A percentile compares a stretch with the other conserved stretches of the same genome.
These are phyloP conservation scores for Triplophysa siluroides DNA, from an alignment of 2,113 vertebrate genomes.

Conservation along the genomic window DNA sequence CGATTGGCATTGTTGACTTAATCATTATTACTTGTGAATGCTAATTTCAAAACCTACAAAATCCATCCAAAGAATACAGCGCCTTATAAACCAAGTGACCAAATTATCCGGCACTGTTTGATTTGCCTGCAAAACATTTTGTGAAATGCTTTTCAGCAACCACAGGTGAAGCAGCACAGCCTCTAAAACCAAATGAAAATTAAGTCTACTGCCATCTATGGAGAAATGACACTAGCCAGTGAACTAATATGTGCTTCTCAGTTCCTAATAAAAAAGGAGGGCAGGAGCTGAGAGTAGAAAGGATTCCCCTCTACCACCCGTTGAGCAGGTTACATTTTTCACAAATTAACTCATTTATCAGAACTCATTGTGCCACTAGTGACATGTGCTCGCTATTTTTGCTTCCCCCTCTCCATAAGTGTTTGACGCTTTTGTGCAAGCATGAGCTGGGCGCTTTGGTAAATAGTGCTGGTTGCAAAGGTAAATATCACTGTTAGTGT, in stretches of 20 bases:
- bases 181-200: not conserved
- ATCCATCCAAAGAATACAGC: no score
- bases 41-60: no score
- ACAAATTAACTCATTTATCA: constrained; percentile 20
- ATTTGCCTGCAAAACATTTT: not conserved
- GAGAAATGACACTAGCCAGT: not conserved
- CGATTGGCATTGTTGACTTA: no score
- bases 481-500: not conserved
- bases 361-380: not conserved
- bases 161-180: not conserved
- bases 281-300: not conserved
- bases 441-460: not conserved
- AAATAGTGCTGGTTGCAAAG: not conserved
- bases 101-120: not conserved
- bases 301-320: not conserved
- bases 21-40: no score
- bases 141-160: not conserved
- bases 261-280: not conserved
- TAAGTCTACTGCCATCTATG: not conserved
- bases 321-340: not conserved
- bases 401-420: not conserved
- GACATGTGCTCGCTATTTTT: not conserved
- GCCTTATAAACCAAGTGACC: not conserved
- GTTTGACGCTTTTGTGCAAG: not conserved
- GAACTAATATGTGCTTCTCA: not conserved